Conservation (phyloP, 1,140 invertebrate species). For the Antheraea mylitta region DNA sequence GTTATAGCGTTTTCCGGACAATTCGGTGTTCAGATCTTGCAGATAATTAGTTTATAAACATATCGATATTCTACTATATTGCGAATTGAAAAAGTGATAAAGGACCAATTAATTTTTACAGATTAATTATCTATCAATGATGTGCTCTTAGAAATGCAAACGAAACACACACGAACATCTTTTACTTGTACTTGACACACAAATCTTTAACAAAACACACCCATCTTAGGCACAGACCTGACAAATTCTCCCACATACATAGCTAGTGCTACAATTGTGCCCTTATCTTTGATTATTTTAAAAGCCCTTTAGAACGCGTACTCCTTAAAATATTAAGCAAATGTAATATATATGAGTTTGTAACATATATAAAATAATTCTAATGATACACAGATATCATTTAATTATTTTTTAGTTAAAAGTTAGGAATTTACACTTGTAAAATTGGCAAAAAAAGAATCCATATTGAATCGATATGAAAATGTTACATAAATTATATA, state of each 20-base stretch:
- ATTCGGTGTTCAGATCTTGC: too few relatives aligned
- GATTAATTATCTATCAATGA: too few relatives aligned
- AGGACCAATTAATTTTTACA: too few relatives aligned
- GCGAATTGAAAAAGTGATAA: too few relatives aligned
- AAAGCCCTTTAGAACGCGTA: neutral
- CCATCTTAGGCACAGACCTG: slow-evolving; percentile 32
- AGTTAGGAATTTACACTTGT: too few relatives aligned
- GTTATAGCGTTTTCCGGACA: too few relatives aligned
- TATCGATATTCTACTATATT: too few relatives aligned
- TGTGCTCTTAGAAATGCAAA: too few relatives aligned
- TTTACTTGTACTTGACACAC: neutral
- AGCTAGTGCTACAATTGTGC: slow-evolving; percentile 28
- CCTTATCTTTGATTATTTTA: slow-evolving; percentile 2
- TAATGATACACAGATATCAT: neutral
- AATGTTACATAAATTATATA: neutral
- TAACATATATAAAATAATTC: neutral
- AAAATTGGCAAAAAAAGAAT: neutral
- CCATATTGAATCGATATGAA: neutral
- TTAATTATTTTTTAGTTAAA: too few relatives aligned
- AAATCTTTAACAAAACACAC: neutral
- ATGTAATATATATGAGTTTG: neutral
- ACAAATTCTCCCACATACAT: slow-evolving; percentile 31
- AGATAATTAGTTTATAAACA: too few relatives aligned
- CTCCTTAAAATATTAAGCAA: neutral
- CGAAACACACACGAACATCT: neutral